Evolutionary conservation across 2,113 vertebrate species (phyloP), one percentile per base, ranked within the genome.

Genomic region (Corydoras sp.): DNA sequence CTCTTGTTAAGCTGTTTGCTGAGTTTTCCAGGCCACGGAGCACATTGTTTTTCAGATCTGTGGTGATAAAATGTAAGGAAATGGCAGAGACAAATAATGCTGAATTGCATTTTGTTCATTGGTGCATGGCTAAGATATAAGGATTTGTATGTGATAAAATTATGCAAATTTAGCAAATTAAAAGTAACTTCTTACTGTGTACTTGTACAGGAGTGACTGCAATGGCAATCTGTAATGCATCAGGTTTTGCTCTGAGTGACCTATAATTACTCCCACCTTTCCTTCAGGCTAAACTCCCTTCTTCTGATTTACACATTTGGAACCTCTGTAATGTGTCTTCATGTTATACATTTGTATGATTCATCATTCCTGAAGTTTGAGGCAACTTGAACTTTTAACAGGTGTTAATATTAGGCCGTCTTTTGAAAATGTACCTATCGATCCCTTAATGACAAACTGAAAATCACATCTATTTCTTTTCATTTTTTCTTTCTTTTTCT

Each of bases 261-360:
- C 72, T 61, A 48, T 69, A 77, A 79, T 79, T 79, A 73, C 62
- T 79, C 62, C 65, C 68, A 68, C 60, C 65, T 75, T 69, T 75
- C 31, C 68, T 61, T 72, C 56, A 60, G 73, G 62, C 72, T 75
- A 67, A 59, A 35, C 50, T 58, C 60, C 30, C 55, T 53, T 62
- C n/a, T 51, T 6, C 24, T 71, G 13, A 30, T 50, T 55, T 43
- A 18, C 24, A 60, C 29, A 56, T 6, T 9, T 58, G 10, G 65
- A 66, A 29, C 43, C 12, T 56, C 29, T 29, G 50, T n/a, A 71
- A 71, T 67, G 58, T 30, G 13, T 30, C 14, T 13, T 7, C 51
- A 12, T 49, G 15, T 65, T 50, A 18, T 56, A 54, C 56, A 73
- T 55, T 53, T 65, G 35, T 49, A 50, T 10, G 68, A 71, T 71